Percentiles rank a stretch among this genome's conserved stretches.
phyloP scores from a whole-genome alignment of 2,888 invertebrate species.

The Drosophila macrospina region DNA sequence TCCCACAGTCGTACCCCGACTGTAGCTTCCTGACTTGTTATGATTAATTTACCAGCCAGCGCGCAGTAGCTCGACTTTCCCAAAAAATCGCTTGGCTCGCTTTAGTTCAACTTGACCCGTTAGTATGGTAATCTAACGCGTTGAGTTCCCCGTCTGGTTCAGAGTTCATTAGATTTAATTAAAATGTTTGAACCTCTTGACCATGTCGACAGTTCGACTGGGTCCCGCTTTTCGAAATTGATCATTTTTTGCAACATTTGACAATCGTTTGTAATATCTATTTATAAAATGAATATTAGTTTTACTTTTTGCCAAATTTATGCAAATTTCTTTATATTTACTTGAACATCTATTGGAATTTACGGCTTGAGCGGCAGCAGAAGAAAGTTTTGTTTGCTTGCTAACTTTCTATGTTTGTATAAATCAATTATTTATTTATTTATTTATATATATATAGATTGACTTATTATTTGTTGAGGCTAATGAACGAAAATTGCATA shows the following conservation, averaged over 20 bases:
- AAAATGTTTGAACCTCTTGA: constrained; percentile 43
- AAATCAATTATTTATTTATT: neutral
- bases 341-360: constrained; percentile 20
- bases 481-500: constrained; percentile 8
- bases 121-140: constrained; percentile 67
- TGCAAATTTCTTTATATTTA: constrained; percentile 14
- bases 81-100: constrained; percentile 28
- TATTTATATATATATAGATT: neutral
- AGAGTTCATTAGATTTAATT: constrained; percentile 55
- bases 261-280: constrained; percentile 13
- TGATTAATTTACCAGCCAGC: constrained; percentile 54
- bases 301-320: constrained; percentile 27
- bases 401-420: constrained; percentile 23
- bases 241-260: constrained; percentile 8
- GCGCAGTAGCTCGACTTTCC: constrained; percentile 47
- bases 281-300: constrained; percentile 24
- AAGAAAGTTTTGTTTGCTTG: constrained; percentile 35
- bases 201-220: constrained; percentile 44
- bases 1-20: too few species aligned
- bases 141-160: constrained; percentile 56
- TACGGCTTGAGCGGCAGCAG: constrained; percentile 14
- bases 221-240: constrained; percentile 58
- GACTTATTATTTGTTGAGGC: neutral
- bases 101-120: constrained; percentile 35
- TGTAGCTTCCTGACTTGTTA: too few species aligned